These are phyloP conservation scores for Phaedon cochleariae DNA, from an alignment of 2,888 invertebrate species.

Conservation along the genomic window DNA sequence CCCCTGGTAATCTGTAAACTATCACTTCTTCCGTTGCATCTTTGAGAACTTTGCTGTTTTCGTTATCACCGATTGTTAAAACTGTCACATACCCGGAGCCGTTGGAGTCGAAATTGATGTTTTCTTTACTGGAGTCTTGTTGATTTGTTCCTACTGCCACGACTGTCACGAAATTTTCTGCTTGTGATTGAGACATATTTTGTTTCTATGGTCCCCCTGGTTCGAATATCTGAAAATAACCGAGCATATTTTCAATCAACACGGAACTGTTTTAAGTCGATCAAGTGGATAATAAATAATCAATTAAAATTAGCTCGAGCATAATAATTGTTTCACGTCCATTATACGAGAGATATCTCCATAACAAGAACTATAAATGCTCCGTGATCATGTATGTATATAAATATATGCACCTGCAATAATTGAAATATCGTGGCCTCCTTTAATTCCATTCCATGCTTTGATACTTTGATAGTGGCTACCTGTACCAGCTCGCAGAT, in stretches of 20 bases:
- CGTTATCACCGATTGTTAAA: slow-evolving; percentile 66
- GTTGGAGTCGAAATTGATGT: slow-evolving; percentile 47
- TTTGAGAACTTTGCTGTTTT: slow-evolving; percentile 50
- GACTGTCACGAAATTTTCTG: slow-evolving; percentile 67
- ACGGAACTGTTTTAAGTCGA: neutral
- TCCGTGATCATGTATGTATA: slow-evolving; percentile 17
- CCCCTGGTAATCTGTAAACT: slow-evolving; percentile 87
- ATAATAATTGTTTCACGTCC: slow-evolving; percentile 13
- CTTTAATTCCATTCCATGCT: slow-evolving; percentile 30
- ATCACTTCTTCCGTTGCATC: slow-evolving; percentile 76
- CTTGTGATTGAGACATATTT: slow-evolving; percentile 40
- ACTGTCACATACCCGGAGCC: slow-evolving; percentile 68
- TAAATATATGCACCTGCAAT: slow-evolving; percentile 36
- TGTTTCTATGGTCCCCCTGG: slow-evolving; percentile 33
- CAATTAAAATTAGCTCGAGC: neutral
- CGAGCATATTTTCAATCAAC: neutral
- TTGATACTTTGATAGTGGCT: slow-evolving; percentile 19
- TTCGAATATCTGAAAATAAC: slow-evolving; percentile 34
- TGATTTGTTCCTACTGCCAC: slow-evolving; percentile 67
- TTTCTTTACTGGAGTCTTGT: slow-evolving; percentile 37
- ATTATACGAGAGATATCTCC: slow-evolving; percentile 13
- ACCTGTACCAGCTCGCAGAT: slow-evolving; percentile 25
- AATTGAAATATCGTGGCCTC: slow-evolving; percentile 37
- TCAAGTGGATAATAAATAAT: neutral
- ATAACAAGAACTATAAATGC: slow-evolving; percentile 15